Evolutionary conservation across 2,113 vertebrate genomes (phyloP).

Genomic region (Struthio camelus): DNA sequence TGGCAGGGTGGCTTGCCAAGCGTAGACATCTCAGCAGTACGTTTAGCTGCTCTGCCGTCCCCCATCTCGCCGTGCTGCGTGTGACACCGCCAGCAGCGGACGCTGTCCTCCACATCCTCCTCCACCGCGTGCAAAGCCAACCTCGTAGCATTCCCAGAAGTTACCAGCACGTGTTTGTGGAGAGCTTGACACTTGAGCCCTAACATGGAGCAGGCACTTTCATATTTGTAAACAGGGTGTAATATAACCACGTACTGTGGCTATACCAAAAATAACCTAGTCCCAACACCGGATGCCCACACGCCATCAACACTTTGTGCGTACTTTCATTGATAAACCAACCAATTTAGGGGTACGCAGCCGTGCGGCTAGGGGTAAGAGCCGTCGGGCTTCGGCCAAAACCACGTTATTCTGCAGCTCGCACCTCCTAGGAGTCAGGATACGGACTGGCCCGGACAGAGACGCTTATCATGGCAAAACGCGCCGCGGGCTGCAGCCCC

Average conservation of each 20-base stretch:
- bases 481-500: background rate
- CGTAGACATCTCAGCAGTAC: background rate
- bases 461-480: background rate
- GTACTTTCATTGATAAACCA: too few species aligned
- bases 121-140: background rate
- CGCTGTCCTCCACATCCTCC: accelerated
- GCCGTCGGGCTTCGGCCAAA: background rate
- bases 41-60: accelerated
- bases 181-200: background rate
- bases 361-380: too few species aligned
- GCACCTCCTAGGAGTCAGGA: background rate
- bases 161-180: background rate
- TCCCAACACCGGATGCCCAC: background rate
- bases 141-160: background rate
- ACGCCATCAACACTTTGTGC: too few species aligned
- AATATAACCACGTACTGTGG: accelerated
- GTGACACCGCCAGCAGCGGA: background rate
- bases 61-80: too few species aligned
- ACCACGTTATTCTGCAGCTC: too few species aligned
- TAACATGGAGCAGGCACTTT: background rate
- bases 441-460: background rate
- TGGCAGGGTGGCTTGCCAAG: accelerated
- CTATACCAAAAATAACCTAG: too few species aligned
- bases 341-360: background rate
- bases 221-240: background rate